Conservation (phyloP, 35 echinoderm and acorn worm species). For the Acanthaster planci region DNA sequence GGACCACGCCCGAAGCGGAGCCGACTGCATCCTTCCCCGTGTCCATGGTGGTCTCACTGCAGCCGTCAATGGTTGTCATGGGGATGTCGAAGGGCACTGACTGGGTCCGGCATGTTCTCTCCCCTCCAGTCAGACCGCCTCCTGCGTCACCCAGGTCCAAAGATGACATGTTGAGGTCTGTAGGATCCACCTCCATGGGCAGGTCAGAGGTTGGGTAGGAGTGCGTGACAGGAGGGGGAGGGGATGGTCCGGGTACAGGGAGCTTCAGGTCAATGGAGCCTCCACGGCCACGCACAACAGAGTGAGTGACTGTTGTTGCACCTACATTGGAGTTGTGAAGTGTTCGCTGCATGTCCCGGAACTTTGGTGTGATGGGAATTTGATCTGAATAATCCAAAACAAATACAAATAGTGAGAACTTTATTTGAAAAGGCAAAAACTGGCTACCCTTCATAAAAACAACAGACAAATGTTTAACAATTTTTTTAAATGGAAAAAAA, state of each 20-base stretch:
- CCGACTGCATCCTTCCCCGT: constrained; percentile 23
- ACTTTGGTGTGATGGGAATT: constrained; percentile 63
- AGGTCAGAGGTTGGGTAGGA: constrained; percentile 48
- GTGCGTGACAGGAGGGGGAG: constrained; percentile 27
- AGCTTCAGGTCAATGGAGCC: constrained; percentile 22
- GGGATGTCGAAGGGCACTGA: constrained; percentile 63
- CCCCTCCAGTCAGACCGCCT: background rate
- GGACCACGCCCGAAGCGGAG: constrained; percentile 20
- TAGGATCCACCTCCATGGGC: constrained; percentile 73
- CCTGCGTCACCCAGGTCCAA: constrained; percentile 36
- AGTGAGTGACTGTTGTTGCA: constrained; percentile 34
- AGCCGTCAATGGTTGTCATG: constrained; percentile 61
- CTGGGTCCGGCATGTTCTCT: background rate
- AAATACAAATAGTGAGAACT: too few species aligned
- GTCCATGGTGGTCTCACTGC: constrained; percentile 34
- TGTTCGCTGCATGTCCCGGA: constrained; percentile 25
- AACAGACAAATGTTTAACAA: too few species aligned
- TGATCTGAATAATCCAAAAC: constrained; percentile 42
- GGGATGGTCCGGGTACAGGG: background rate
- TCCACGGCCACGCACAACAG: constrained; percentile 3
- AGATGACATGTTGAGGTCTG: constrained; percentile 28
- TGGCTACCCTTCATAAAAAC: too few species aligned
- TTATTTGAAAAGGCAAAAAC: too few species aligned
- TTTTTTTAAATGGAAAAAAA: too few species aligned
- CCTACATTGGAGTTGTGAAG: background rate